Evolutionary conservation across 1,140 invertebrate species (phyloP), one percentile per base, ranked within the genome.

Genomic region (Spodoptera frugiperda): DNA sequence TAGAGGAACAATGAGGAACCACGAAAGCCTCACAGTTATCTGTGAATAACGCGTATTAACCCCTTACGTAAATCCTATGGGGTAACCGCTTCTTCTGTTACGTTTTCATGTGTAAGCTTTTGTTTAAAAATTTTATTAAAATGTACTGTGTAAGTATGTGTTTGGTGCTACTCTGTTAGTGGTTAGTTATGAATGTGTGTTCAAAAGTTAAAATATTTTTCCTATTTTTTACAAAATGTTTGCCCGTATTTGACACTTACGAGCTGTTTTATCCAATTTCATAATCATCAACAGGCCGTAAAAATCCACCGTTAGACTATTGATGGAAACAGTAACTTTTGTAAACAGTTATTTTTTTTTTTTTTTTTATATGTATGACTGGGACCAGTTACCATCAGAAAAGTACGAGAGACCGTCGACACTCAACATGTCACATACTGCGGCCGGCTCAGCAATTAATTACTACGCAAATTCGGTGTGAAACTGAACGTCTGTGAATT

Each of bases 31-130:
- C 30, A 68, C 33, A 19, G 65, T 30, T 53, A 51, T 68, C 65
- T 65, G 17, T 65, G 65, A 68, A 30, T 33, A 53, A 25, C 48
- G 30, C n/a, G 65, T 68, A 68, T 68, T 51, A 67, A 67, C 46
- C 65, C 48, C 21, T 68, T 68, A 68, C 15, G 65, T 44, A 51
- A 68, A 68, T 68, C 51, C 48, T 53, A 68, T 15, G 25, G 25
- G 48, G 44, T 14, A 63, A 63, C 33, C 15, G 61, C 17, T 49
- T 48, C 61, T 65, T 49, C 11, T 44, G n/a, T 61, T 17, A 61
- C 39, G 33, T 44, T 61, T 61, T 30, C 57, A 61, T 59, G 8
- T n/a, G 55, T 33, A 4, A 4, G 33, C 57, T 44, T 39, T 61
- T 44, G 30, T 44, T 39, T 8, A 1, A 30, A 39, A 3, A n/a